Percentiles rank a stretch among this genome's conserved stretches.
These are phyloP conservation scores for Proteles cristata DNA, from an alignment of 2,113 vertebrate genomes.

Conservation along the genomic window DNA sequence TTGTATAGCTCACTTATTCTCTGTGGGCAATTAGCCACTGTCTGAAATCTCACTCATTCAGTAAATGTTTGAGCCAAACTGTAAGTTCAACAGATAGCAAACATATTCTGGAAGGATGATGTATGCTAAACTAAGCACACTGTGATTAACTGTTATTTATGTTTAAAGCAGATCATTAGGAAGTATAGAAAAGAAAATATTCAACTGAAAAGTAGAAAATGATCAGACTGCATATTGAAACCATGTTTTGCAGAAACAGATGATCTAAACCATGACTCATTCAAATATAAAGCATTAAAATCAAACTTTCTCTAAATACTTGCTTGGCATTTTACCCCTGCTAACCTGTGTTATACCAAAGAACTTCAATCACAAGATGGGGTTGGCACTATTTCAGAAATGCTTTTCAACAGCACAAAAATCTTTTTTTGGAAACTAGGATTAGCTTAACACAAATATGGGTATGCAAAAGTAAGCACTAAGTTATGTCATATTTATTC, in stretches of 20 bases:
- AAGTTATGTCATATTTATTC: conserved; percentile 79
- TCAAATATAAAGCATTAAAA: conserved; percentile 51
- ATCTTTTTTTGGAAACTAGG: conserved; percentile 83
- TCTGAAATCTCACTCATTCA: conserved; percentile 34
- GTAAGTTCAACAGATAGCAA: conserved; percentile 48
- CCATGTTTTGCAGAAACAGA: conserved; percentile 34
- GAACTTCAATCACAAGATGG: conserved; percentile 79
- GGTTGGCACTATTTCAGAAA: conserved; percentile 83
- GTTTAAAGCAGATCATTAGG: conserved; percentile 10
- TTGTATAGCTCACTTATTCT: conserved; percentile 19
- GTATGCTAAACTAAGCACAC: conserved; percentile 45
- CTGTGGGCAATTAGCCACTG: background rate
- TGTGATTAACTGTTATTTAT: conserved; percentile 26
- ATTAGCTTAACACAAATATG: conserved; percentile 84
- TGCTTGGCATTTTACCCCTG: conserved; percentile 70
- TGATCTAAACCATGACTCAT: conserved; percentile 32
- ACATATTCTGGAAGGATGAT: background rate
- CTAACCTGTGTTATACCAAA: conserved; percentile 74
- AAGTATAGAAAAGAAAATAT: conserved; percentile 48
- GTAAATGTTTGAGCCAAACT: conserved; percentile 29
- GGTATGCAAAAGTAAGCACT: conserved; percentile 80
- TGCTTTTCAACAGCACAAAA: conserved; percentile 80
- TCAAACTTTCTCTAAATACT: conserved; percentile 59
- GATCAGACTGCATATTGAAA: conserved; percentile 27
- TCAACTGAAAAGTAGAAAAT: conserved; percentile 53